These are phyloP conservation scores for Agrochola litura DNA, from an alignment of 2,888 invertebrate genomes.

Conservation along the genomic window DNA sequence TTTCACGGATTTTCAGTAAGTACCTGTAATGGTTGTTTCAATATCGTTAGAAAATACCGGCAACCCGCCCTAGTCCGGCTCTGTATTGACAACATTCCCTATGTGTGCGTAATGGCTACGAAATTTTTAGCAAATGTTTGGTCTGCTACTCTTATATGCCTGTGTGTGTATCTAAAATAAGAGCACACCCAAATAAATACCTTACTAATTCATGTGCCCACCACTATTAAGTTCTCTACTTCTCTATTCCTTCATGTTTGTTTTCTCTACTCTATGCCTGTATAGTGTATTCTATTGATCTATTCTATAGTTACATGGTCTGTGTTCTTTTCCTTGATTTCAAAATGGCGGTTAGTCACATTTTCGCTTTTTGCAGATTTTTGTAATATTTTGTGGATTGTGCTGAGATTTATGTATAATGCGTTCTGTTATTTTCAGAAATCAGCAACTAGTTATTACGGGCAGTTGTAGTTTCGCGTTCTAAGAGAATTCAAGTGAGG, in stretches of 20 bases:
- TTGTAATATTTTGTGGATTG: constrained; percentile 27
- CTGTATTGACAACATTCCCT: no score
- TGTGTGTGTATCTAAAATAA: no score
- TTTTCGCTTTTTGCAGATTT: constrained; percentile 59
- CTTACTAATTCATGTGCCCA: not conserved
- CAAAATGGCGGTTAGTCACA: constrained; percentile 80
- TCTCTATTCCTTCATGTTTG: not conserved
- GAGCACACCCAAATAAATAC: not conserved
- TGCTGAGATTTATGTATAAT: constrained; percentile 15
- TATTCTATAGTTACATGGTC: no score
- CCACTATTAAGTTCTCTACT: not conserved
- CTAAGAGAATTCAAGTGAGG: constrained; percentile 38
- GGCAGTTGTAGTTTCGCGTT: constrained; percentile 37
- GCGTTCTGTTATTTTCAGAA: constrained; percentile 55
- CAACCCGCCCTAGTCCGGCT: no score
- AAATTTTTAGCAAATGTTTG: no score
- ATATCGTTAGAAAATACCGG: no score
- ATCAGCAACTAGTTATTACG: constrained; percentile 19
- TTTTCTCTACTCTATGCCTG: not conserved
- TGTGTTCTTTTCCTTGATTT: constrained; percentile 40
- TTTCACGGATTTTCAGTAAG: no score
- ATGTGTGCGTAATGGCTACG: no score
- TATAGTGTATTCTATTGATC: no score
- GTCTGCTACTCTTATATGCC: no score
- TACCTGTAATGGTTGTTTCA: no score